Conservation (phyloP, 1,140 invertebrate genomes). For the Leptestheria dahalacensis region DNA sequence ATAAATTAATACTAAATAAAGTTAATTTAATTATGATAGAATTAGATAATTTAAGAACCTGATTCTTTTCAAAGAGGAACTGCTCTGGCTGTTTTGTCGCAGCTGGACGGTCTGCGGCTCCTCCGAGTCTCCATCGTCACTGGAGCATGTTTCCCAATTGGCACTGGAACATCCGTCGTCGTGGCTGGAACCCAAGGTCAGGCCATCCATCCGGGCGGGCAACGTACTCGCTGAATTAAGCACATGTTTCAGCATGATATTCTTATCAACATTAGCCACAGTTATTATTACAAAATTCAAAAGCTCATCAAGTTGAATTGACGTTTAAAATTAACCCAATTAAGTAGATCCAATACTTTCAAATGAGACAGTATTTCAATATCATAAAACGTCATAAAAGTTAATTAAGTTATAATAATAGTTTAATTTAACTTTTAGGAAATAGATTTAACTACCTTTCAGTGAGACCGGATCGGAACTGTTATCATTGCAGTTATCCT, state of each 20-base stretch:
- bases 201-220: background rate
- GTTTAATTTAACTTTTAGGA: background rate
- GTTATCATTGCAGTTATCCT: background rate
- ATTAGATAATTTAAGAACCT: background rate
- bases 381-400: background rate
- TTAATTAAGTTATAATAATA: background rate
- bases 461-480: background rate
- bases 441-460: background rate
- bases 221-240: background rate
- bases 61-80: background rate
- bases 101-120: background rate
- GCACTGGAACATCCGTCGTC: background rate
- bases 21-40: too few relatives aligned
- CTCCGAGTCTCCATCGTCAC: background rate
- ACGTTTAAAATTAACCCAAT: too few relatives aligned
- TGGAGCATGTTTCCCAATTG: conserved; percentile 6
- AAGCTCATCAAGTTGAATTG: too few relatives aligned
- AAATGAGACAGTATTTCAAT: background rate
- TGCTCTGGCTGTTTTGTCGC: background rate
- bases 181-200: background rate
- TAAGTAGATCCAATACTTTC: too few relatives aligned
- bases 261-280: too few relatives aligned
- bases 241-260: too few relatives aligned
- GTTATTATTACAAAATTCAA: too few relatives aligned
- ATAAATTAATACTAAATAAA: too few relatives aligned